Evolutionary conservation across 1,140 invertebrate genomes (phyloP).

Genomic region (Ceratina australensis): DNA sequence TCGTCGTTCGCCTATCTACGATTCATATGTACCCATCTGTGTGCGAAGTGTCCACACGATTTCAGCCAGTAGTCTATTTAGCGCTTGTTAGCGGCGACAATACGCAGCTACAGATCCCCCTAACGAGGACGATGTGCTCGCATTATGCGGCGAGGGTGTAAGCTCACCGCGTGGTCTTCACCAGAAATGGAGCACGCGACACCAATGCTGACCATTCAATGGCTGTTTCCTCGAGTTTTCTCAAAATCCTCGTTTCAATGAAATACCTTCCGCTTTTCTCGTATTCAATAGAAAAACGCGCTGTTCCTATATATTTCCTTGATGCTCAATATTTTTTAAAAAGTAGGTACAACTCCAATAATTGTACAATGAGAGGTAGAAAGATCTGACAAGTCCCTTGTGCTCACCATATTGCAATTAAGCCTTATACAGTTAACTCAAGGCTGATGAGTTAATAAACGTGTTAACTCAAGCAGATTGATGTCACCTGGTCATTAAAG

Average conservation of each 20-base stretch:
- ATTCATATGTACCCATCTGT: not conserved
- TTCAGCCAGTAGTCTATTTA: slow-evolving; percentile 74
- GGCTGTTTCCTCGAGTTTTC: slow-evolving; percentile 31
- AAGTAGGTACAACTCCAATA: too few relatives aligned
- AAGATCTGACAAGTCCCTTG: too few relatives aligned
- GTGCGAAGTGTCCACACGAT: slow-evolving; percentile 59
- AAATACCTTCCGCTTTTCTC: not conserved
- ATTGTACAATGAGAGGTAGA: too few relatives aligned
- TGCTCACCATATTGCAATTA: not conserved
- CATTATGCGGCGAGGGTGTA: slow-evolving; percentile 68
- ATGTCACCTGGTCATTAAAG: slow-evolving; percentile 67
- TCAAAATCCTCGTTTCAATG: not conserved
- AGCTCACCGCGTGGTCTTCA: slow-evolving; percentile 55
- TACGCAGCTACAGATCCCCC: slow-evolving; percentile 74
- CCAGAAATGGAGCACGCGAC: slow-evolving; percentile 40
- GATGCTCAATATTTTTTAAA: not conserved
- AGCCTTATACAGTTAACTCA: not conserved
- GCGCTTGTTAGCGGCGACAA: slow-evolving; percentile 77
- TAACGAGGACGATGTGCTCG: slow-evolving; percentile 72
- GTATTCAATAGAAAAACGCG: not conserved
- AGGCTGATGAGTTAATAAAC: not conserved
- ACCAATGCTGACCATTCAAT: slow-evolving; percentile 30
- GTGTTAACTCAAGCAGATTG: slow-evolving; percentile 6
- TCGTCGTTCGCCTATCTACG: not conserved
- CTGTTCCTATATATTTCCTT: too few relatives aligned